These are phyloP conservation scores for Rachycentron canadum DNA, from an alignment of 2,797 vertebrate species.

Conservation along the genomic window DNA sequence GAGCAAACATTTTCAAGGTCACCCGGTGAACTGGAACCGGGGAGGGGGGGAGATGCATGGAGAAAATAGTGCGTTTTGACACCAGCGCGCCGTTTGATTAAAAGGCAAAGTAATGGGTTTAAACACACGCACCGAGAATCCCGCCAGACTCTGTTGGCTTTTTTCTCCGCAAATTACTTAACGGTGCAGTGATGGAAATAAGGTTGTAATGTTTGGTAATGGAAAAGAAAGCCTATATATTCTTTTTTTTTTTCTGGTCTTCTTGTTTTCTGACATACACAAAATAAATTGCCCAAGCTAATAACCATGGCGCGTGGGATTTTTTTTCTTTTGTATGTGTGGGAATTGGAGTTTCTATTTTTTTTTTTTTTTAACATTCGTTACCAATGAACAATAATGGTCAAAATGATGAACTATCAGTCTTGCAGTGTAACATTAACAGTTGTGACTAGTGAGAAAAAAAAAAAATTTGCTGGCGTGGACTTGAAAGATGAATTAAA, in stretches of 20 bases:
- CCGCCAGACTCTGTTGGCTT: slow-evolving; percentile 92
- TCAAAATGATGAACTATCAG: slow-evolving; percentile 78
- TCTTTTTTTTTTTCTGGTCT: slow-evolving; percentile 73
- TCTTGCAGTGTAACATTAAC: slow-evolving; percentile 74
- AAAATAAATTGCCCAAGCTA: slow-evolving; percentile 82
- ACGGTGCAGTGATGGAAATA: slow-evolving; percentile 91
- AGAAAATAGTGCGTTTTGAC: slow-evolving; percentile 96
- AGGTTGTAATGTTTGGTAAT: slow-evolving; percentile 86
- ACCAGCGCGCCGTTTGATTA: slow-evolving; percentile 95
- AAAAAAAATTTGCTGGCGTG: slow-evolving; percentile 51
- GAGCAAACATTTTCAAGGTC: slow-evolving; percentile 99
- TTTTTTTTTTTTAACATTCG: slow-evolving; percentile 64
- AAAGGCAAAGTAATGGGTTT: slow-evolving; percentile 99
- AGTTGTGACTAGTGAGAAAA: slow-evolving; percentile 68
- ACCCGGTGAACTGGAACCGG: slow-evolving; percentile 95
- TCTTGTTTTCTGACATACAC: slow-evolving; percentile 84
- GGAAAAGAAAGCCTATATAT: slow-evolving; percentile 83
- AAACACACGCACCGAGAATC: slow-evolving; percentile 95
- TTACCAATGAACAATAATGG: slow-evolving; percentile 69
- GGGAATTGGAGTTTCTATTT: slow-evolving; percentile 49
- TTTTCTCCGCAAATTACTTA: slow-evolving; percentile 91
- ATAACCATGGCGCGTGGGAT: slow-evolving; percentile 71
- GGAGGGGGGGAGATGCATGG: slow-evolving; percentile 92
- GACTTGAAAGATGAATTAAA: slow-evolving; percentile 17
- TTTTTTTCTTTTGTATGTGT: slow-evolving; percentile 16